phyloP scores from a whole-genome alignment of 2,113 vertebrate genomes.

The Toxostoma redivivum region DNA sequence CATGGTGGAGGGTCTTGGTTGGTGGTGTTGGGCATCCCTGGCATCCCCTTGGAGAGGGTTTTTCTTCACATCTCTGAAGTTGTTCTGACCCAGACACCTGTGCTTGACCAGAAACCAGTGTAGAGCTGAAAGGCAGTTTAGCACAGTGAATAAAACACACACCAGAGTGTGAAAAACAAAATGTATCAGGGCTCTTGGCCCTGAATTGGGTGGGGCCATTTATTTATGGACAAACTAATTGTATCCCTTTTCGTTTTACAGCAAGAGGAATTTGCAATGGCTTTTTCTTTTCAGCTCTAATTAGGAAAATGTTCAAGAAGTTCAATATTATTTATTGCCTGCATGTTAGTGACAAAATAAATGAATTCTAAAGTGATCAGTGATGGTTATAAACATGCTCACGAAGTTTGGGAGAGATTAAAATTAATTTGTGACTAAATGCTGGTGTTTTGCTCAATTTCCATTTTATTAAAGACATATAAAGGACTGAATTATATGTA shows the following conservation, averaged over 20 bases:
- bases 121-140: neutral
- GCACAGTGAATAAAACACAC: neutral
- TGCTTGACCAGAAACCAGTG: neutral
- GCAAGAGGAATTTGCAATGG: neutral
- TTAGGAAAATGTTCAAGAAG: neutral
- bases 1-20: fast-evolving
- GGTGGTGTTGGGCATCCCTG: no score
- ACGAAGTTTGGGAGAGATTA: neutral
- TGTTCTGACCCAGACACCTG: neutral
- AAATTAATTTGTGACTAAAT: neutral
- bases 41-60: neutral
- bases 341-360: neutral
- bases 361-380: neutral
- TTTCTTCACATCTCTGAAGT: neutral
- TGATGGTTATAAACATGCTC: neutral
- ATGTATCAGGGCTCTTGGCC: neutral
- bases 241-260: neutral
- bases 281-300: neutral
- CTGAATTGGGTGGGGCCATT: neutral
- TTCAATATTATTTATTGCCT: neutral
- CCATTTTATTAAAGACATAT: neutral
- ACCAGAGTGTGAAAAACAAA: neutral
- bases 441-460: neutral
- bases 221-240: neutral
- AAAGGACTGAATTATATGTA: neutral